phyloP scores from a whole-genome alignment of 2,113 vertebrate genomes.

The Caranx ignobilis region DNA sequence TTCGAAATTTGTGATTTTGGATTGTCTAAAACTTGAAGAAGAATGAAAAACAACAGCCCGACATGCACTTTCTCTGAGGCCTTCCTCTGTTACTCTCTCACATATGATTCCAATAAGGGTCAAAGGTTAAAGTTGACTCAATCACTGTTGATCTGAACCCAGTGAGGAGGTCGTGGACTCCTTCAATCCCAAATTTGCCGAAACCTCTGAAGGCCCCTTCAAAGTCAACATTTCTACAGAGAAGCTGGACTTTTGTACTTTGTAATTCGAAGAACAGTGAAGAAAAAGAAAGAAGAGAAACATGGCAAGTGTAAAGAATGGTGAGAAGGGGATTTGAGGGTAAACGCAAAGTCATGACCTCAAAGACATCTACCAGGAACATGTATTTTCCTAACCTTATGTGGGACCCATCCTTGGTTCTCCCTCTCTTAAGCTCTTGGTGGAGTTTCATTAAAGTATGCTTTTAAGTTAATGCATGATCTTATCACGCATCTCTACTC shows the following conservation, averaged over 20 bases:
- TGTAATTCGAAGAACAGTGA: not conserved
- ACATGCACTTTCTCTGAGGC: slow-evolving; percentile 5
- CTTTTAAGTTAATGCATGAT: slow-evolving; percentile 80
- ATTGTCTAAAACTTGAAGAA: not conserved
- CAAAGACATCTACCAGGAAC: slow-evolving; percentile 13
- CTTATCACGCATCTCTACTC: slow-evolving; percentile 73
- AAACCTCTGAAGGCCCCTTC: slow-evolving; percentile 10
- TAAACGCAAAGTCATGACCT: slow-evolving; percentile 21
- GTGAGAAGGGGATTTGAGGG: slow-evolving; percentile 9
- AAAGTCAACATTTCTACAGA: slow-evolving; percentile 24
- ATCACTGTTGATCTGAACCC: slow-evolving; percentile 38
- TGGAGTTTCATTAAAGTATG: slow-evolving; percentile 78
- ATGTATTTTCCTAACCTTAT: slow-evolving; percentile 64
- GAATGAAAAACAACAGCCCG: not conserved
- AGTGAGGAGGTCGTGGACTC: slow-evolving; percentile 12
- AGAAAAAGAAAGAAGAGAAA: slow-evolving; percentile 37
- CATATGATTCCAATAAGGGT: slow-evolving; percentile 44
- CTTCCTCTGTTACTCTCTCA: slow-evolving; percentile 3
- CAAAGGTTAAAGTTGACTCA: slow-evolving; percentile 52
- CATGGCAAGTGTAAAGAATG: slow-evolving; percentile 21
- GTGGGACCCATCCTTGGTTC: slow-evolving; percentile 35
- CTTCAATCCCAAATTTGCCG: slow-evolving; percentile 3
- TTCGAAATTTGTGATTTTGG: not conserved
- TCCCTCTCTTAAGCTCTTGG: slow-evolving; percentile 50
- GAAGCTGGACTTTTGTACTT: not conserved